Conservation (phyloP, 1,140 invertebrate species). For the Drosophila arawakana region DNA sequence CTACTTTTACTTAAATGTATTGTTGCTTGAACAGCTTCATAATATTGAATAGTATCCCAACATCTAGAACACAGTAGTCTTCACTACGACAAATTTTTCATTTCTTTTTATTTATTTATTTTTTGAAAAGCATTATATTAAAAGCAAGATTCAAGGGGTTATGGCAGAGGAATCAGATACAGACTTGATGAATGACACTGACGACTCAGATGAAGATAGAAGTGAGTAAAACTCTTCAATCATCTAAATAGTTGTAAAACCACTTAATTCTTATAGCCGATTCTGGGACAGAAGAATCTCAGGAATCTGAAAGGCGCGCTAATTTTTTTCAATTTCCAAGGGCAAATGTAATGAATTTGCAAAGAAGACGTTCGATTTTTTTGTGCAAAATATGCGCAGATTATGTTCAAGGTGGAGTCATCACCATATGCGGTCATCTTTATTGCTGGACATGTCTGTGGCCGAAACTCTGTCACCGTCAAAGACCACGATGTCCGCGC, state of each 20-base stretch:
- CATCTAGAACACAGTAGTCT: not conserved
- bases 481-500: constrained; percentile 20
- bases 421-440: constrained; percentile 61
- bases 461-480: constrained; percentile 1
- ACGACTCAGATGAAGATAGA: not conserved
- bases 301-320: not conserved
- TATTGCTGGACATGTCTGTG: constrained; percentile 64
- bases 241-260: not conserved
- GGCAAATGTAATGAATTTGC: not conserved
- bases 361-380: not conserved
- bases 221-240: not conserved
- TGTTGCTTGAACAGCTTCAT: too few species aligned
- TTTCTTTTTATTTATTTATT: not conserved
- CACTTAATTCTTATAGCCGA: not conserved
- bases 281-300: not conserved
- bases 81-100: not conserved
- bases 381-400: constrained; percentile 32
- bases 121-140: not conserved
- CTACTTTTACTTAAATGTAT: too few species aligned
- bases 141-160: not conserved
- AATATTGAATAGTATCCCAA: not conserved
- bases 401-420: constrained; percentile 34
- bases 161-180: not conserved
- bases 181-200: not conserved
- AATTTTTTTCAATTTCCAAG: not conserved